Conservation (phyloP, 2,113 vertebrate species). For the Aptenodytes forsteri region DNA sequence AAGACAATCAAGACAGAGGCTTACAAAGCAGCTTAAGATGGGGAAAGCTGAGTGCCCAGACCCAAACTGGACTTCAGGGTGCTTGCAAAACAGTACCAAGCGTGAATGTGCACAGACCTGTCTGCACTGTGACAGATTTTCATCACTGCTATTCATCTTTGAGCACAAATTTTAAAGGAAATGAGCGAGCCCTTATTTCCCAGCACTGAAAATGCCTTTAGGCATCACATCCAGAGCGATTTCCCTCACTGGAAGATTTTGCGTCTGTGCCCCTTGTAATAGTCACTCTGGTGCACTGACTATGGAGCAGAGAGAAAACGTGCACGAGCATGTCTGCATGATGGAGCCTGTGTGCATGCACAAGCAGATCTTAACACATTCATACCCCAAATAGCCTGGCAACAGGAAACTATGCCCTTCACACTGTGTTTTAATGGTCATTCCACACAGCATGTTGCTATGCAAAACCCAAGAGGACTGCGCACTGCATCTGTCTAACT, state of each 20-base stretch:
- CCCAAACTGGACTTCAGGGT: neutral
- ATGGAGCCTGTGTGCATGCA: neutral
- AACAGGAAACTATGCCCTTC: neutral
- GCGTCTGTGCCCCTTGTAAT: neutral
- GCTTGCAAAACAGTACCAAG: neutral
- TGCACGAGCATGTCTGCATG: accelerated
- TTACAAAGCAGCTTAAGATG: neutral
- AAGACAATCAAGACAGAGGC: neutral
- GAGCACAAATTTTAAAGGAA: neutral
- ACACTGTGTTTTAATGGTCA: neutral
- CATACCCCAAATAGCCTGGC: neutral
- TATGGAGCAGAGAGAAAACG: neutral
- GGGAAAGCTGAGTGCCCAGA: neutral
- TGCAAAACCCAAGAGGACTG: neutral
- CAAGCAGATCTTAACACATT: neutral
- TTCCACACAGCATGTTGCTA: neutral
- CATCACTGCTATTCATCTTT: neutral
- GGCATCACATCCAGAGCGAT: neutral
- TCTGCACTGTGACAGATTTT: neutral
- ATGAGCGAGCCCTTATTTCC: neutral
- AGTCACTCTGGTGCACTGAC: neutral
- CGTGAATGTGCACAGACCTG: neutral
- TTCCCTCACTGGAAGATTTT: neutral
- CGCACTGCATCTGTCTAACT: neutral
- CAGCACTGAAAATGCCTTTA: neutral